Base-by-base conservation (phyloP, 2,888 invertebrate species). In the Urechis unicinctus region DNA sequence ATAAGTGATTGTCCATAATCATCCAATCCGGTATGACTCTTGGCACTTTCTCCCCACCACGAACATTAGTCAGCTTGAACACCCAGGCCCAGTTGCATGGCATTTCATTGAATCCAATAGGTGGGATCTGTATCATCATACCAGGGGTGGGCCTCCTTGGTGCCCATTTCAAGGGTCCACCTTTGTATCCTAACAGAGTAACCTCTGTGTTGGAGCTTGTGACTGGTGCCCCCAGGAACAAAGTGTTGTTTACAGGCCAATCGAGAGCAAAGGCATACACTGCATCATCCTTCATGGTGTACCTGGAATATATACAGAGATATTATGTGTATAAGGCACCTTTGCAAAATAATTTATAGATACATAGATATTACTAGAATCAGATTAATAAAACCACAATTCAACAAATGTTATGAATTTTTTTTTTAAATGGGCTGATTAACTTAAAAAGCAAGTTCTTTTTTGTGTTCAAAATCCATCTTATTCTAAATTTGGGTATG, bases 261-360 rank as follows among this genome's bases (percentile, higher is more conserved):
- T 82, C 73, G 36, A 90, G 77, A 22, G 85, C 77, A 49, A 84
- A 84, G 0, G 86, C 89, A 74, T 87, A 91, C 17, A 89, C 80
- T 28, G 60, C 61, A 5, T 61, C 62, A 3, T 57, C 59, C 24
- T 24, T 26, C 6, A 50, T 53, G 13, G 63, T 63, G 51, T 61
- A 63, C 63, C 63, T 63, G 53, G 29, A 3, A 17, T 26, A 24
- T 3, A 6, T n/a, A n/a, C n/a, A n/a, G n/a, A n/a, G n/a, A n/a
- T n/a, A n/a, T n/a, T n/a, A n/a, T n/a, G n/a, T n/a, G n/a, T n/a
- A n/a, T n/a, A n/a, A n/a, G n/a, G n/a, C n/a, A n/a, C n/a, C n/a
- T n/a, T n/a, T n/a, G n/a, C n/a, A n/a, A n/a, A n/a, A n/a, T n/a
- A n/a, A n/a, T n/a, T n/a, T n/a, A n/a, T n/a, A n/a, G n/a, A n/a